Percentiles rank a stretch among this genome's conserved stretches.
These are phyloP conservation scores for Amphipoea lucens DNA, from an alignment of 2,888 invertebrate species.

Conservation along the genomic window DNA sequence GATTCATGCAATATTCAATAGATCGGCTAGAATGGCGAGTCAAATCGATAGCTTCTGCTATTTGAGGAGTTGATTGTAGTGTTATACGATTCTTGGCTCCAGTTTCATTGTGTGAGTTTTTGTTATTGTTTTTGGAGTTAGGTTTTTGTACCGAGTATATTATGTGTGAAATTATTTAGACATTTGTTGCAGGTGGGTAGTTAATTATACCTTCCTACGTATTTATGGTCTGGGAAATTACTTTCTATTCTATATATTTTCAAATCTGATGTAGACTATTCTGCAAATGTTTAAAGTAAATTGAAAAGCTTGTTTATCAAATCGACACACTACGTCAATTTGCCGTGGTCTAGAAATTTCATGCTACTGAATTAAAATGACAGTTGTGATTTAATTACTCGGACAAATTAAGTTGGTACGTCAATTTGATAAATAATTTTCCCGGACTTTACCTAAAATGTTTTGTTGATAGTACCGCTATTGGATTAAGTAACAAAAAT, in stretches of 20 bases:
- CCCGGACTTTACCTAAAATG: neutral
- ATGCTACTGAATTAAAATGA: neutral
- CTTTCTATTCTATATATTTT: neutral
- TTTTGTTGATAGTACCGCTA: neutral
- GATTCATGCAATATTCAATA: constrained; percentile 65
- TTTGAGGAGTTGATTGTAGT: constrained; percentile 58
- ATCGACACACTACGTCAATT: neutral
- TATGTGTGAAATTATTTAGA: neutral
- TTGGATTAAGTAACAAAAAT: neutral
- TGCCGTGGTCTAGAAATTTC: too few relatives aligned
- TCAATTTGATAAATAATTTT: neutral
- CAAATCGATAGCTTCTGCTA: constrained; percentile 62
- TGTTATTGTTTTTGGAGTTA: constrained; percentile 15
- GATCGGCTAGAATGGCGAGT: constrained; percentile 42
- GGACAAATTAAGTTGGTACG: neutral
- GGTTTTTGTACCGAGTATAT: neutral
- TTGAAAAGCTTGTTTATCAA: neutral
- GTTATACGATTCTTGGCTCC: constrained; percentile 15
- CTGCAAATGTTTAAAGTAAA: neutral
- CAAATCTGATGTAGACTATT: neutral
- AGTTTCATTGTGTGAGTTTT: constrained; percentile 4
- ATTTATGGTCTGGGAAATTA: neutral
- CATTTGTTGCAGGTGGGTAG: neutral
- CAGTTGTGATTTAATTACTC: neutral
- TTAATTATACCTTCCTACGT: neutral